Conservation (phyloP, 2,888 invertebrate species). For the Eristalis tenax region DNA sequence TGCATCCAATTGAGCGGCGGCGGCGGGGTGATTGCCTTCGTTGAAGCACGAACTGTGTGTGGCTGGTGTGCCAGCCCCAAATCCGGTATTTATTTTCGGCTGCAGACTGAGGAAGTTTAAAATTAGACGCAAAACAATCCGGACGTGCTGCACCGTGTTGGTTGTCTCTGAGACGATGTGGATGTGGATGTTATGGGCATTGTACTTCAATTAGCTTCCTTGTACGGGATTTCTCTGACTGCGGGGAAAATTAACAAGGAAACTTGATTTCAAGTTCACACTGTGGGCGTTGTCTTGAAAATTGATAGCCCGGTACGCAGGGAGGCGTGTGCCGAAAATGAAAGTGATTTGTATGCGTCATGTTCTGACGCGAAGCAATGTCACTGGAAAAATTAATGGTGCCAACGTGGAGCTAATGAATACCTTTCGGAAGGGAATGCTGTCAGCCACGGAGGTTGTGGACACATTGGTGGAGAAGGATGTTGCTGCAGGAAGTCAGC, state of each 20-base stretch:
- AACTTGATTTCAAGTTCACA: neutral
- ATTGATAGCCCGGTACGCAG: neutral
- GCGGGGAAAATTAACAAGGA: neutral
- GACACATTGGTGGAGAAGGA: neutral
- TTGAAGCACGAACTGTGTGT: neutral
- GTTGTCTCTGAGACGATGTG: neutral
- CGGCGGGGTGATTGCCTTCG: neutral
- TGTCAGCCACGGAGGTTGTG: neutral
- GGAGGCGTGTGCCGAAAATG: neutral
- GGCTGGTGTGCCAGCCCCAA: neutral
- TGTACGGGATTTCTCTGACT: neutral
- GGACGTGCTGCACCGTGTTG: neutral
- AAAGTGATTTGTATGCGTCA: neutral
- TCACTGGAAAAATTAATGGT: neutral
- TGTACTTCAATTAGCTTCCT: neutral
- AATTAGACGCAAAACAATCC: slow-evolving; percentile 27
- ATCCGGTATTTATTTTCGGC: slow-evolving; percentile 30
- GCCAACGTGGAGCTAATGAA: neutral
- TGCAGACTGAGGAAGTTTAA: slow-evolving; percentile 15
- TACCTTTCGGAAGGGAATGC: neutral
- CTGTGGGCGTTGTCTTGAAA: neutral
- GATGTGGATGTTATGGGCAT: neutral
- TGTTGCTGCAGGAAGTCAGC: neutral
- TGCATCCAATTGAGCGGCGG: neutral
- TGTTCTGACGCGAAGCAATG: neutral